Conservation (phyloP, 92 coral and sea anemone genomes). For the Plumapathes pennacea region DNA sequence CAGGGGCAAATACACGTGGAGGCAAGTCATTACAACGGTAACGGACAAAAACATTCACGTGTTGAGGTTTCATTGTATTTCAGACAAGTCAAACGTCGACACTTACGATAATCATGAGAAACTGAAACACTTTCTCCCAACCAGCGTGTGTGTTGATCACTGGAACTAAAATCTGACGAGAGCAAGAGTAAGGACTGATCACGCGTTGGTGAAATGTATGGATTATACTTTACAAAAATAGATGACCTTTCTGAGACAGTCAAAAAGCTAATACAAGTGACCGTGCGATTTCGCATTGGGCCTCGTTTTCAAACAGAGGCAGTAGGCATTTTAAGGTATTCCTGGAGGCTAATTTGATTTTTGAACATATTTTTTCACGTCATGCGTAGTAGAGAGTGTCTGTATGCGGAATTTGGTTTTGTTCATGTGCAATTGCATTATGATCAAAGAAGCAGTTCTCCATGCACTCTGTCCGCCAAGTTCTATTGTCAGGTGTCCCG, state of each 20-base stretch:
- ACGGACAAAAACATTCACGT: background rate
- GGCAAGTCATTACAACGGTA: background rate
- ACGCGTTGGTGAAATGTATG: background rate
- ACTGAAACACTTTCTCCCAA: constrained; percentile 70
- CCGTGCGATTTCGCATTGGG: background rate
- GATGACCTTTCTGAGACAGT: background rate
- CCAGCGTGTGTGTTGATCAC: constrained; percentile 66
- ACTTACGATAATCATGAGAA: constrained; percentile 83
- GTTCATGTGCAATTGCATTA: too few relatives aligned
- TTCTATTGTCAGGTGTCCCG: too few relatives aligned
- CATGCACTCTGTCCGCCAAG: too few relatives aligned
- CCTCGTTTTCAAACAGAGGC: too few relatives aligned
- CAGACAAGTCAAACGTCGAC: background rate
- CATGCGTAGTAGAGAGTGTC: too few relatives aligned
- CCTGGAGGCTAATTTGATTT: too few relatives aligned
- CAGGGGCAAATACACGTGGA: background rate
- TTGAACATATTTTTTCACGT: too few relatives aligned
- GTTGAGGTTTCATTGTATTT: background rate
- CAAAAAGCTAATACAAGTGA: background rate
- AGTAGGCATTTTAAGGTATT: too few relatives aligned
- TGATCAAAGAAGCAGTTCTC: too few relatives aligned
- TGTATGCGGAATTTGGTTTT: too few relatives aligned
- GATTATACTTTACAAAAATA: background rate
- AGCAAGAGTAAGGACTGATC: background rate
- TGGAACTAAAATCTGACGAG: constrained; percentile 59